Percentiles rank a stretch among this genome's conserved stretches.
Conservation (phyloP, 1,140 invertebrate genomes). For the Panulirus ornatus region DNA sequence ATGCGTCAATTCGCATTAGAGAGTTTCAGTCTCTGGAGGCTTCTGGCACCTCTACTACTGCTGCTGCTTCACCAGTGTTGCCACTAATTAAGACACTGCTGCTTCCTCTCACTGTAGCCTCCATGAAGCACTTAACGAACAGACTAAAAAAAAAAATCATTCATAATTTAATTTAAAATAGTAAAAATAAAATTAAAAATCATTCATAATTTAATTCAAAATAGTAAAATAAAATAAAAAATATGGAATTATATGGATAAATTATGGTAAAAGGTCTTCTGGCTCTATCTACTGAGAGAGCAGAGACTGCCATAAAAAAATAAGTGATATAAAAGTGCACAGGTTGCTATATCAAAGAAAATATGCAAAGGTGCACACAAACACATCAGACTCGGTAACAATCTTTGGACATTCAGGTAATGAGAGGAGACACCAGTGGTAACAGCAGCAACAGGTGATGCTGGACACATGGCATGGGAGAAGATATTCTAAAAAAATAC, state of each 20-base stretch:
- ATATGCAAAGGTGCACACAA: constrained; percentile 66
- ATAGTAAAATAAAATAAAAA: constrained; percentile 10
- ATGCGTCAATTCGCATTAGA: constrained; percentile 54
- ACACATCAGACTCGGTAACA: constrained; percentile 26
- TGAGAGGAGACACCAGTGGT: constrained; percentile 59
- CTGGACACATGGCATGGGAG: constrained; percentile 57
- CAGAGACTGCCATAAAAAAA: constrained; percentile 52
- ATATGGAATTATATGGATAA: constrained; percentile 19
- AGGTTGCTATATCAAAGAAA: constrained; percentile 59
- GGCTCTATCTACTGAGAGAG: constrained; percentile 66
- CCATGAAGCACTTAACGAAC: constrained; percentile 18
- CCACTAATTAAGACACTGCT: constrained; percentile 21
- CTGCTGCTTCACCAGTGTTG: constrained; percentile 38
- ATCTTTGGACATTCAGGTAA: constrained; percentile 60
- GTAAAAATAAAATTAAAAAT: not conserved
- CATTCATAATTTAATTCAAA: not conserved
- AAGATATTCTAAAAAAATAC: constrained; percentile 64
- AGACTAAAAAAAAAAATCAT: constrained; percentile 1
- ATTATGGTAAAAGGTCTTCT: constrained; percentile 48
- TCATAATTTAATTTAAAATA: not conserved
- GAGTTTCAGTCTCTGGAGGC: constrained; percentile 60
- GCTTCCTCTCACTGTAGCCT: constrained; percentile 53
- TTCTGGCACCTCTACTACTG: constrained; percentile 60
- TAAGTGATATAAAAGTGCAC: constrained; percentile 59
- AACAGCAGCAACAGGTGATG: constrained; percentile 36